phyloP scores from a whole-genome alignment of 1,140 invertebrate species.

The Helicoverpa armigera region DNA sequence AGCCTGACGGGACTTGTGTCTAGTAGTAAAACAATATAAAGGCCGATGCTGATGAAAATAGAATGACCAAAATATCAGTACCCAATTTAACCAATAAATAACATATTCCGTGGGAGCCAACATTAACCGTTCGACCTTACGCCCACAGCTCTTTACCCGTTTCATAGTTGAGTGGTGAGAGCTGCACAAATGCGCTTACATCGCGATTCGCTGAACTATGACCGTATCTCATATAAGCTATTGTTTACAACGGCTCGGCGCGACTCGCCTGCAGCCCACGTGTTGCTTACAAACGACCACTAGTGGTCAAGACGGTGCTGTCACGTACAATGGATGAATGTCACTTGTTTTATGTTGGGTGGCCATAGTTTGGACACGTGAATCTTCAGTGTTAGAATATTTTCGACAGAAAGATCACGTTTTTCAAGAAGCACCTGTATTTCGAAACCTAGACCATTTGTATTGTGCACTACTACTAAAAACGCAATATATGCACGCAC shows the following conservation, averaged over 20 bases:
- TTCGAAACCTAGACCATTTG: too few relatives aligned
- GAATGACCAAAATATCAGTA: too few relatives aligned
- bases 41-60: too few relatives aligned
- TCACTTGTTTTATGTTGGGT: too few relatives aligned
- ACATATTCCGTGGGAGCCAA: background rate
- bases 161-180: background rate
- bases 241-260: slow-evolving; percentile 10
- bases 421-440: too few relatives aligned
- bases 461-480: too few relatives aligned
- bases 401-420: too few relatives aligned
- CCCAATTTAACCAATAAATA: too few relatives aligned
- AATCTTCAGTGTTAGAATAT: too few relatives aligned
- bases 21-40: too few relatives aligned
- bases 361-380: background rate
- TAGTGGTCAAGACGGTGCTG: slow-evolving; percentile 22
- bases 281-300: slow-evolving; percentile 29
- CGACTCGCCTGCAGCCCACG: slow-evolving; percentile 1
- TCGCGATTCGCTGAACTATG: slow-evolving; percentile 37
- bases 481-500: too few relatives aligned
- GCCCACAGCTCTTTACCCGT: background rate
- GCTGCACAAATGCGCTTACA: slow-evolving; percentile 23
- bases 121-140: background rate
- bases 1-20: too few relatives aligned
- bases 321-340: background rate
- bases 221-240: slow-evolving; percentile 43